Evolutionary conservation across 2,888 invertebrate genomes (phyloP).

Genomic region (Pantelozetes paolii): DNA sequence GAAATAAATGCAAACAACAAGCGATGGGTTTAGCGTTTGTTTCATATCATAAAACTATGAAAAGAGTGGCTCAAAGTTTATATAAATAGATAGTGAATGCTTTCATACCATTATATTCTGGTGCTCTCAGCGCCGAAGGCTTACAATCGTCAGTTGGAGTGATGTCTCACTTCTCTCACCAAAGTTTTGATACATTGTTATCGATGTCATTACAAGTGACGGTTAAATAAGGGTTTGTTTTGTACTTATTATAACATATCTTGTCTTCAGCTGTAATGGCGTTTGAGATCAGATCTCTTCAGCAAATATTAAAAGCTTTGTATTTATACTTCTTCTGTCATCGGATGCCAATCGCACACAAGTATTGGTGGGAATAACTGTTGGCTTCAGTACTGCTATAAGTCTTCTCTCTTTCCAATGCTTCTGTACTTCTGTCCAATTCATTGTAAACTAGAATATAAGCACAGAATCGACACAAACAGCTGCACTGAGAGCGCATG

Average conservation of each 20-base stretch:
- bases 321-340: neutral
- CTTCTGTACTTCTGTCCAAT: neutral
- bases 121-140: neutral
- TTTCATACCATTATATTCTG: neutral
- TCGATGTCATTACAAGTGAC: constrained; percentile 8
- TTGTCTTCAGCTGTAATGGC: neutral
- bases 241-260: neutral
- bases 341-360: neutral
- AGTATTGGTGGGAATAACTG: neutral
- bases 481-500: constrained; percentile 9
- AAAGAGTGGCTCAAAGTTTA: neutral
- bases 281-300: neutral
- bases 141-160: neutral
- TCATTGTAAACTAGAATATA: neutral
- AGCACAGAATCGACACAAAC: constrained; percentile 7
- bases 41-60: neutral
- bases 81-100: neutral
- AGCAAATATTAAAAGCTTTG: constrained; percentile 2
- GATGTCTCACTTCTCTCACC: neutral
- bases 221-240: neutral
- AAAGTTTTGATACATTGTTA: constrained; percentile 2
- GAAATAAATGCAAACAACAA: neutral
- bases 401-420: neutral
- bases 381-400: neutral
- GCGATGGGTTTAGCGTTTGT: neutral